Base-by-base conservation (phyloP, 1,140 invertebrate genomes). In the Trichogramma pretiosum region DNA sequence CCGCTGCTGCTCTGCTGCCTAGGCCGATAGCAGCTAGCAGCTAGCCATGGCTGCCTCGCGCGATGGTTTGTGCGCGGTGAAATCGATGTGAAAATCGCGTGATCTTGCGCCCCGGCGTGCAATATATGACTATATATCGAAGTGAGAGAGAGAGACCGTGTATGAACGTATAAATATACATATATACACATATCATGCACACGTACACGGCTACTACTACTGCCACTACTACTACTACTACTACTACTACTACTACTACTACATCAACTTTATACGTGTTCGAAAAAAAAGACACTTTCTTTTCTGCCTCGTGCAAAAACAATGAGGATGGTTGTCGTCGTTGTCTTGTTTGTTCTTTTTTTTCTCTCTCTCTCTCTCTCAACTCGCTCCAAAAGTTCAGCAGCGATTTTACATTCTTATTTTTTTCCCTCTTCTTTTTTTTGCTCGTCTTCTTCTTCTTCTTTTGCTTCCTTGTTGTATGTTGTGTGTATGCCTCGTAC, bases 21-120 rank as follows among this genome's bases (percentile, higher is more conserved):
- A 28, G 24, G 5, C 24, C 11, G n/a, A n/a, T n/a, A n/a, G n/a
- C n/a, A n/a, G n/a, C n/a, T n/a, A n/a, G n/a, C n/a, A n/a, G n/a
- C 24, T 28, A 28, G 24, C 24, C 24, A 11, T 11, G 24, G 24
- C 24, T 11, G 24, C 24, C 24, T 11, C 24, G 24, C 11, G 24
- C 24, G n/a, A n/a, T n/a, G n/a, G n/a, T n/a, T n/a, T n/a, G n/a
- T n/a, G n/a, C n/a, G n/a, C 35, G 48, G 42, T 45, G 28, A 40
- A 45, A 50, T 45, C 42, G 48, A 45, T 45, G 48, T 40, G 48
- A 45, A 45, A 45, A 50, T 50, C 48, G 48, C 48, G 48, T 45
- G 48, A 50, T 50, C 44, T 50, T 34, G 41, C 47, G 33, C 33
- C 19, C 36, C 28, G 13, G 40, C 23, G 33, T 46, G 17, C 38